A percentile compares a stretch with the other conserved stretches of the same genome.
phyloP scores from a whole-genome alignment of 2,797 vertebrate genomes.

The Delichon dasypus region DNA sequence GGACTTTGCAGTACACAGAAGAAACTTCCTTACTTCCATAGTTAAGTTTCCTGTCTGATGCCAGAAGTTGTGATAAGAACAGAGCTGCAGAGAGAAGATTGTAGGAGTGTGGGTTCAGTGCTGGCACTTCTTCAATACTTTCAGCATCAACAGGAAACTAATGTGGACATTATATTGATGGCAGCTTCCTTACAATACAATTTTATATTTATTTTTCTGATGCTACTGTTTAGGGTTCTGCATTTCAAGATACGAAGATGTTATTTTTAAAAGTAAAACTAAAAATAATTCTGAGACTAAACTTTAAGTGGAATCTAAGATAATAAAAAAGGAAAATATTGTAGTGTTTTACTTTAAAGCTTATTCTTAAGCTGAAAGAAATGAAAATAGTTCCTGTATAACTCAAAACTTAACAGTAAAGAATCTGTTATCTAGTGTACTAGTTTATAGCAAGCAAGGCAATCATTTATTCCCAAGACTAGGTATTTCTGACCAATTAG shows the following conservation, averaged over 20 bases:
- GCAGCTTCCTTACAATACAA: slow-evolving; percentile 77
- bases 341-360: neutral
- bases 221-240: slow-evolving; percentile 72
- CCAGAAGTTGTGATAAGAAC: slow-evolving; percentile 74
- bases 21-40: slow-evolving; percentile 77
- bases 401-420: neutral
- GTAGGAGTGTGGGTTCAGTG: slow-evolving; percentile 62
- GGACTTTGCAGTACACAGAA: slow-evolving; percentile 65
- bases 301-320: neutral
- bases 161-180: slow-evolving; percentile 78
- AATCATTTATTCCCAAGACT: neutral
- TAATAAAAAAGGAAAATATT: neutral
- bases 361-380: neutral
- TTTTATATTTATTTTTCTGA: slow-evolving; percentile 76
- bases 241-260: slow-evolving; percentile 66
- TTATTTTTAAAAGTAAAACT: slow-evolving; percentile 48
- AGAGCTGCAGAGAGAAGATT: slow-evolving; percentile 77
- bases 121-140: slow-evolving; percentile 74
- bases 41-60: slow-evolving; percentile 76
- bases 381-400: neutral
- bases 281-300: neutral
- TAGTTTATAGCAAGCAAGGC: neutral
- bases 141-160: slow-evolving; percentile 80
- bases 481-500: neutral
- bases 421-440: neutral